Conservation (phyloP, 1,140 invertebrate genomes). For the Aphelinus atriplicis region DNA sequence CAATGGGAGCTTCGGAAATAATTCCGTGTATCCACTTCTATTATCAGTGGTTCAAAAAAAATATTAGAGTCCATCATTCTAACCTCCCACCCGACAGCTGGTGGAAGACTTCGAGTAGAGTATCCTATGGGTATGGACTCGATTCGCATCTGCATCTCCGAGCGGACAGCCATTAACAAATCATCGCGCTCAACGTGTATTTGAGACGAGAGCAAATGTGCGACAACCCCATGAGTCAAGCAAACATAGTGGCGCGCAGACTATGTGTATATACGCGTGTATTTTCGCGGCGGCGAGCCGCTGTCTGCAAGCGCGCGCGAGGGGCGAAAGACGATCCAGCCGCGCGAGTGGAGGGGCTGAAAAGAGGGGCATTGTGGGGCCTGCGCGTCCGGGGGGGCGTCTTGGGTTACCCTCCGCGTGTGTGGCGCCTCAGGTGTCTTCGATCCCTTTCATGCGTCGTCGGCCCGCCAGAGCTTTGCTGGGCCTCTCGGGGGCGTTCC, state of each 20-base stretch:
- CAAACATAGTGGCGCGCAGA: neutral
- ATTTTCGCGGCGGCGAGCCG: neutral
- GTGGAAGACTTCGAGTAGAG: neutral
- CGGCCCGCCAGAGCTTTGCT: constrained; percentile 23
- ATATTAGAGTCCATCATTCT: too few relatives aligned
- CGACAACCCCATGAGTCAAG: constrained; percentile 6
- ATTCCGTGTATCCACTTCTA: too few relatives aligned
- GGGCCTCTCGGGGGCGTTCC: neutral
- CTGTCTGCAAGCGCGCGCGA: neutral
- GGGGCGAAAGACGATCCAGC: constrained; percentile 29
- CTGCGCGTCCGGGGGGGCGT: constrained; percentile 42
- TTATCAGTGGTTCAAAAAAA: too few relatives aligned
- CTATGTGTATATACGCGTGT: too few relatives aligned
- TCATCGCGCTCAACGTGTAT: too few relatives aligned
- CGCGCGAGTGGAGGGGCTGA: neutral
- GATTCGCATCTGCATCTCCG: neutral
- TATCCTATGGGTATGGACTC: neutral
- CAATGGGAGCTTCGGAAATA: too few relatives aligned
- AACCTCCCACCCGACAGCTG: too few relatives aligned
- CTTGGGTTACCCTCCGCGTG: constrained; percentile 62
- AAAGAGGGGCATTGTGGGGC: constrained; percentile 24
- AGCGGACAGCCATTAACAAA: neutral
- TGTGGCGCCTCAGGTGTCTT: constrained; percentile 64
- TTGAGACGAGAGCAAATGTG: too few relatives aligned
- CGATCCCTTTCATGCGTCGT: constrained; percentile 56